Evolutionary conservation across 2,888 invertebrate genomes (phyloP).

Genomic region (Drosophila maculinotata): DNA sequence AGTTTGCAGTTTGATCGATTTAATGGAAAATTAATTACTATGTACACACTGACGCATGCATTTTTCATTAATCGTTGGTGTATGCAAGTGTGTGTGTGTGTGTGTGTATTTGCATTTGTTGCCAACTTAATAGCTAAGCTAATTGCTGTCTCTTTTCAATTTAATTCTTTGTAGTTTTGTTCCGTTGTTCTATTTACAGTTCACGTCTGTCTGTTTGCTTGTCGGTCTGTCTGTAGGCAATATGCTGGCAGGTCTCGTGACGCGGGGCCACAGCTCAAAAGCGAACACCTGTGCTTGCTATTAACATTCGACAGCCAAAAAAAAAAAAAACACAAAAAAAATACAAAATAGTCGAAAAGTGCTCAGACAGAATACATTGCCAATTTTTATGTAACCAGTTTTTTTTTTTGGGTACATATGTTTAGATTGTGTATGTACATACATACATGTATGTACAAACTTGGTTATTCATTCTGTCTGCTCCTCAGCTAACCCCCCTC

Average conservation of each 20-base stretch:
- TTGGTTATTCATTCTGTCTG: slow-evolving; percentile 7
- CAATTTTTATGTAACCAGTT: slow-evolving; percentile 74
- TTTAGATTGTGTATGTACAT: not conserved
- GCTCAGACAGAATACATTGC: slow-evolving; percentile 28
- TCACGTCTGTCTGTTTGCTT: slow-evolving; percentile 2
- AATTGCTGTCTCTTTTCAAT: slow-evolving; percentile 4
- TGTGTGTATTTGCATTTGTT: slow-evolving; percentile 2
- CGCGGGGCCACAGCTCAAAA: slow-evolving; percentile 42
- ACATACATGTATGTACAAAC: not conserved
- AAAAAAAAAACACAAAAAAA: slow-evolving; percentile 1
- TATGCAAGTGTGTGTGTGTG: not conserved
- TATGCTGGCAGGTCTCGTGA: slow-evolving; percentile 46
- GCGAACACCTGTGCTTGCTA: slow-evolving; percentile 48
- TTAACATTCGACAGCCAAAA: slow-evolving; percentile 19
- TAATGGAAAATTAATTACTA: slow-evolving; percentile 23
- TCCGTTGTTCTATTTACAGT: slow-evolving; percentile 18
- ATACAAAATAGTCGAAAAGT: slow-evolving; percentile 9
- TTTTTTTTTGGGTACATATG: slow-evolving; percentile 4
- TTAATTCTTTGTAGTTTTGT: too few relatives aligned
- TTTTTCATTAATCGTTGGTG: not conserved
- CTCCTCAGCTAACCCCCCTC: not conserved
- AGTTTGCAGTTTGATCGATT: slow-evolving; percentile 54
- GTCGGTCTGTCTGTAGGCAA: slow-evolving; percentile 8
- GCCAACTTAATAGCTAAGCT: slow-evolving; percentile 20
- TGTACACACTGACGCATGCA: not conserved